phyloP scores from a whole-genome alignment of 2,797 vertebrate species.

The Phataginus tricuspis region DNA sequence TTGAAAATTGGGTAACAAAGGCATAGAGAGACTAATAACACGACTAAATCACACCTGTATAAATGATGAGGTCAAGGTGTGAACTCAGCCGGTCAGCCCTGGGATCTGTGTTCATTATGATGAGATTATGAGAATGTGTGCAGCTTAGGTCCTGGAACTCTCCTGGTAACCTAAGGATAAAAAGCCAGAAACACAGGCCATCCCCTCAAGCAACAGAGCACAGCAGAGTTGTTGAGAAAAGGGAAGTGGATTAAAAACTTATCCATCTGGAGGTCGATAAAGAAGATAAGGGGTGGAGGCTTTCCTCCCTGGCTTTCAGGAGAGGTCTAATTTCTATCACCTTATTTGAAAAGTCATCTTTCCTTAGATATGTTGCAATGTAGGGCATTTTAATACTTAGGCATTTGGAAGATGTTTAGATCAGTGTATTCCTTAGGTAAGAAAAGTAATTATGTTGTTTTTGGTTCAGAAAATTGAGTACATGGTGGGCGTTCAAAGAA shows the following conservation, averaged over 20 bases:
- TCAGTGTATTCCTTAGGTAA: background rate
- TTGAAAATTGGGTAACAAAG: background rate
- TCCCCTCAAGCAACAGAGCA: background rate
- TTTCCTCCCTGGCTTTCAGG: background rate
- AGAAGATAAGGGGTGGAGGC: background rate
- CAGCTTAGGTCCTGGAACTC: rapidly evolving
- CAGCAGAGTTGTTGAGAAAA: background rate
- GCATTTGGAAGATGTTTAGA: background rate
- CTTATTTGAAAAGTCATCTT: background rate
- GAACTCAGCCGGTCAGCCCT: background rate
- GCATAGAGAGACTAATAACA: background rate
- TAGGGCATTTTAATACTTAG: background rate
- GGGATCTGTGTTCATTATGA: background rate
- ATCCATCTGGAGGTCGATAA: background rate
- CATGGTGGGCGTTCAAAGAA: rapidly evolving
- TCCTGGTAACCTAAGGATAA: background rate
- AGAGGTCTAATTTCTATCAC: background rate
- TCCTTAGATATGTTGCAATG: background rate
- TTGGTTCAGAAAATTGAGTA: background rate
- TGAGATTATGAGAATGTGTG: background rate
- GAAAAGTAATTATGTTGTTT: background rate
- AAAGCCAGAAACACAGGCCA: background rate
- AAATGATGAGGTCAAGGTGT: background rate
- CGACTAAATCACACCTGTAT: background rate
- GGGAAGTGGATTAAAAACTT: background rate